Percentiles rank a stretch among this genome's conserved stretches.
phyloP scores from a whole-genome alignment of 2,113 vertebrate genomes.

The Anser cygnoides region DNA sequence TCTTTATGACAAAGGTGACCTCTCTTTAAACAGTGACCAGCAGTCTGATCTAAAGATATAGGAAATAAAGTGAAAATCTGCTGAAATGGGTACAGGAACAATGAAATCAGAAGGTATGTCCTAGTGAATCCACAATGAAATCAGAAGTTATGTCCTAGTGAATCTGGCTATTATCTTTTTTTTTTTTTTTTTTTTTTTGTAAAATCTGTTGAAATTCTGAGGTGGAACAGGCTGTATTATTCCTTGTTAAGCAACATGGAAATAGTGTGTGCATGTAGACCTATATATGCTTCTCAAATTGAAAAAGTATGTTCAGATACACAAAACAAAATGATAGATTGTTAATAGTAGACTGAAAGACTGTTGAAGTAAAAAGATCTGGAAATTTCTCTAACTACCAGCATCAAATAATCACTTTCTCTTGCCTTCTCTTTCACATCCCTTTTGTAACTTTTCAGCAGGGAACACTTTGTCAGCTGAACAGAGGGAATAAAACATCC shows the following conservation, averaged over 20 bases:
- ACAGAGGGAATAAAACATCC: background rate
- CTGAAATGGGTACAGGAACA: background rate
- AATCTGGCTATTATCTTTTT: background rate
- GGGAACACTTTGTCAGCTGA: background rate
- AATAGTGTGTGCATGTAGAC: background rate
- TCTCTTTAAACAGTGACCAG: background rate
- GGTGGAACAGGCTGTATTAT: background rate
- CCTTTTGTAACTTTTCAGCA: background rate
- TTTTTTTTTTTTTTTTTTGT: background rate
- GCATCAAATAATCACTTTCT: background rate
- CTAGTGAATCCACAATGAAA: background rate
- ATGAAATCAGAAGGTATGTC: background rate
- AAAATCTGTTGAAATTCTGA: background rate
- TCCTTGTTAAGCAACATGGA: background rate
- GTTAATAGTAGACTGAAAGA: background rate
- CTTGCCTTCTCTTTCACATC: background rate
- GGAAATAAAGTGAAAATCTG: background rate
- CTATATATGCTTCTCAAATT: background rate
- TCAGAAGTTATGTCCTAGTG: background rate
- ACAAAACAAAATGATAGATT: background rate
- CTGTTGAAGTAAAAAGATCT: background rate
- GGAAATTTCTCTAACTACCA: background rate
- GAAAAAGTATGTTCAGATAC: background rate
- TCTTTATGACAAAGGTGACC: background rate
- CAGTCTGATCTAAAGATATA: background rate